Evolutionary conservation across 2,888 invertebrate genomes (phyloP), one percentile per base, ranked within the genome.

Genomic region (Hirtodrosophila cameraria): DNA sequence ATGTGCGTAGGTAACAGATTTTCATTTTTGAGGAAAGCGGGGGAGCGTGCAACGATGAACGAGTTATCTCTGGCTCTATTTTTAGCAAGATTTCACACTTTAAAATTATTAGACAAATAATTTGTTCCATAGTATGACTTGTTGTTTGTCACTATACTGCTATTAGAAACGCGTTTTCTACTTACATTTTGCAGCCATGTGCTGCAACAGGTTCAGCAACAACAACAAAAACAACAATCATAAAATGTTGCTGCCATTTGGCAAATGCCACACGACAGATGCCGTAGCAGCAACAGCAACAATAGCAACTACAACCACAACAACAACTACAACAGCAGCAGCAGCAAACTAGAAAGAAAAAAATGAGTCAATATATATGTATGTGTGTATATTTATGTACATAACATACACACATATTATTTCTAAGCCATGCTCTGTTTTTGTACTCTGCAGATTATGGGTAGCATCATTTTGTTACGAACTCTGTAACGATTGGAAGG

Each of bases 161-260:
- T n/a, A n/a, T n/a, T n/a, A n/a, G n/a, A n/a, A 53, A 45, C 27
- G 57, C 38, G 42, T 62, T 59, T 63, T 64, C 49, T 39, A 49
- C 36, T 64, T 48, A 41, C 43, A 58, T 59, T 60, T 63, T 48
- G 31, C 49, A 35, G 59, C 31, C 52, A 68, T 80, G 45, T 53
- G 85, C 78, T 67, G 85, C 82, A 85, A 74, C 86, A 85, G 85
- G 83, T 79, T 85, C 65, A 80, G 39, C 61, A 27, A 11, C 39
- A 60, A 39, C 57, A 54, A 54, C 54, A 43, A 43, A 50, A 57
- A 36, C 57, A 70, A 42, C 38, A 50, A 64, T 48, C 71, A 59
- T 52, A 42, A 78, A 80, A 84, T 66, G 82, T 59, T 67, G 69
- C 66, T 86, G 86, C 81, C 81, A 82, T 82, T 82, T 73, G 65